A percentile compares a stretch with the other conserved stretches of the same genome.
These are phyloP conservation scores for Caenorhabditis brenneri DNA, from an alignment of 1,140 invertebrate species.

Conservation along the genomic window DNA sequence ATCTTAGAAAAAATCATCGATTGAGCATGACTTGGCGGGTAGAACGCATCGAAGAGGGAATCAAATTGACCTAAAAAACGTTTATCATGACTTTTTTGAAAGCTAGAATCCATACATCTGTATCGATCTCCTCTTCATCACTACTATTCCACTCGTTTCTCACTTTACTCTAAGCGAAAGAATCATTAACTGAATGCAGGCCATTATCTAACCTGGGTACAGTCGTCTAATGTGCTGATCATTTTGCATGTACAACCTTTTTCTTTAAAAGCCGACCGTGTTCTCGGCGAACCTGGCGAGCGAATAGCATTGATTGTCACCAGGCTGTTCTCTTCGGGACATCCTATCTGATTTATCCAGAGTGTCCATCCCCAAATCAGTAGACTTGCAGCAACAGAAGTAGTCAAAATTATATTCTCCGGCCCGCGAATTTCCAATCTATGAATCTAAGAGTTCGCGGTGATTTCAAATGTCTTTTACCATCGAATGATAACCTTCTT, in stretches of 20 bases:
- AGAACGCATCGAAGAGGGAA: background rate
- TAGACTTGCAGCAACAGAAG: background rate
- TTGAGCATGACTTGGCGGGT: background rate
- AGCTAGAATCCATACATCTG: background rate
- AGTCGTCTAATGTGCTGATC: background rate
- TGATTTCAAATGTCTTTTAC: too few species aligned
- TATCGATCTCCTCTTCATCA: constrained; percentile 4
- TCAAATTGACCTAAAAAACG: background rate
- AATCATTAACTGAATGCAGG: background rate
- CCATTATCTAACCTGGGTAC: background rate
- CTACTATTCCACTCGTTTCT: background rate
- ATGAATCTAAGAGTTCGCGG: too few species aligned
- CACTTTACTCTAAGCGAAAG: background rate
- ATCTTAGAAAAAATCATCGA: background rate
- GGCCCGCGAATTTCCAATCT: constrained; percentile 7
- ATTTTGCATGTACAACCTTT: background rate
- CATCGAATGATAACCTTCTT: too few species aligned
- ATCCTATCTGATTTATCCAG: background rate
- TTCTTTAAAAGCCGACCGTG: background rate
- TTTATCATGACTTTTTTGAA: too few species aligned
- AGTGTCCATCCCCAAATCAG: background rate
- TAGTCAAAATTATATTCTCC: background rate
- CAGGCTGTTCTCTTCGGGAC: background rate
- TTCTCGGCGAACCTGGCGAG: background rate
- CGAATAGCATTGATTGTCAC: background rate